Percentiles rank a stretch among this genome's conserved stretches.
Conservation (phyloP, 2,113 vertebrate genomes). For the Eurystomus gularis region DNA sequence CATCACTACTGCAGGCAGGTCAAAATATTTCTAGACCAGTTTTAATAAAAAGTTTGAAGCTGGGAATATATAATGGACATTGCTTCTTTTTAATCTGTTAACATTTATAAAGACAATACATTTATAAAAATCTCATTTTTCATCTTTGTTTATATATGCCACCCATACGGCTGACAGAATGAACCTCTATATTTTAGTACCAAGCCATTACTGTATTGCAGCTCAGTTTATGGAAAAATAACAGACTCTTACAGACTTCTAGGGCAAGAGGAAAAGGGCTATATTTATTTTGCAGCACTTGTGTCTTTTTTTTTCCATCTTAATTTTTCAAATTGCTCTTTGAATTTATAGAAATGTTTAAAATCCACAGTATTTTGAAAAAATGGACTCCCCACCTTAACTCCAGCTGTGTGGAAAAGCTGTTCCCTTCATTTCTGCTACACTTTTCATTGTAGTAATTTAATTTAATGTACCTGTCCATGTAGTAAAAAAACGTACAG, state of each 20-base stretch:
- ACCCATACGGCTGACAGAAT: not conserved
- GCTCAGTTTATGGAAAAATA: not conserved
- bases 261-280: not conserved
- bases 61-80: not conserved
- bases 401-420: not conserved
- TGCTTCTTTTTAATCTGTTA: not conserved
- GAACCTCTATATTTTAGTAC: not conserved
- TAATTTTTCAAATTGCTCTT: not conserved
- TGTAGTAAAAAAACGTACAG: not conserved
- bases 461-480: not conserved
- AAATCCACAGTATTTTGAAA: not conserved
- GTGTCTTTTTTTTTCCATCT: rapidly evolving
- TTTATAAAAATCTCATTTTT: not conserved
- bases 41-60: not conserved
- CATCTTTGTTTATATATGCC: not conserved
- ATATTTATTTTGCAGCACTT: not conserved
- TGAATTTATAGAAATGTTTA: not conserved
- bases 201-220: not conserved
- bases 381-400: not conserved
- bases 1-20: not conserved
- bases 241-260: not conserved
- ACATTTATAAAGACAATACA: not conserved
- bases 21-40: not conserved
- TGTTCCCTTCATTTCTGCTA: not conserved
- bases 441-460: not conserved